Percentiles rank a stretch among this genome's conserved stretches.
phyloP scores from a whole-genome alignment of 2,797 vertebrate genomes.

The Xiphorhynchus erythropygius region DNA sequence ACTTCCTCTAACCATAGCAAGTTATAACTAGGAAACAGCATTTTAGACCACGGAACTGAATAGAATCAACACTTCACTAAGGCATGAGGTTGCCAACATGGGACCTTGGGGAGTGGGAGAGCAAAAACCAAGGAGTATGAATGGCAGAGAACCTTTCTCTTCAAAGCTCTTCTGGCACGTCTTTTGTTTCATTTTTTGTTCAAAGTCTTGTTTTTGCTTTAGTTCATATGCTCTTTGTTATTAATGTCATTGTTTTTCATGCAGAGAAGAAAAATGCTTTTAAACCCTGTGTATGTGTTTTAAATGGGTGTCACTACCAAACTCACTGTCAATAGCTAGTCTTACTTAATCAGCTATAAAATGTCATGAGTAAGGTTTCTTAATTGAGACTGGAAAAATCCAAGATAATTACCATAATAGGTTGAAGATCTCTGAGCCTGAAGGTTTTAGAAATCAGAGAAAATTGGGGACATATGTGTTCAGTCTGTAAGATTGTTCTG shows the following conservation, averaged over 20 bases:
- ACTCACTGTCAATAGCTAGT: not conserved
- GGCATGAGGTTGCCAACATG: not conserved
- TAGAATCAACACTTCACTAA: not conserved
- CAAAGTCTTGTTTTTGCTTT: not conserved
- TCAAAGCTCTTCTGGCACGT: not conserved
- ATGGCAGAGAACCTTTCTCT: not conserved
- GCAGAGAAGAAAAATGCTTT: not conserved
- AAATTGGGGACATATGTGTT: not conserved
- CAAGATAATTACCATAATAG: not conserved
- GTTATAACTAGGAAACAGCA: not conserved
- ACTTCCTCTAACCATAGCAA: not conserved
- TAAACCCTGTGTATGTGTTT: not conserved
- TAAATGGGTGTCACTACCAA: not conserved
- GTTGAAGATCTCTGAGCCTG: constrained; percentile 7
- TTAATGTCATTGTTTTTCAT: not conserved
- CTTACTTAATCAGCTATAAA: constrained; percentile 20
- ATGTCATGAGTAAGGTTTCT: not conserved
- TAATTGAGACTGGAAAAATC: constrained; percentile 5
- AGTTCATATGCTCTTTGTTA: not conserved
- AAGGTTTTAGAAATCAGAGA: constrained; percentile 13
- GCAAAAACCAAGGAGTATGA: not conserved
- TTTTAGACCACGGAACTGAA: not conserved
- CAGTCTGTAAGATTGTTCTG: not conserved
- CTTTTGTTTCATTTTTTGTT: not conserved
- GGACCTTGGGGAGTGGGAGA: not conserved